Conservation (phyloP, 30 jellyfish, hydroid and myxozoan species). For the Aurelia sp. region DNA sequence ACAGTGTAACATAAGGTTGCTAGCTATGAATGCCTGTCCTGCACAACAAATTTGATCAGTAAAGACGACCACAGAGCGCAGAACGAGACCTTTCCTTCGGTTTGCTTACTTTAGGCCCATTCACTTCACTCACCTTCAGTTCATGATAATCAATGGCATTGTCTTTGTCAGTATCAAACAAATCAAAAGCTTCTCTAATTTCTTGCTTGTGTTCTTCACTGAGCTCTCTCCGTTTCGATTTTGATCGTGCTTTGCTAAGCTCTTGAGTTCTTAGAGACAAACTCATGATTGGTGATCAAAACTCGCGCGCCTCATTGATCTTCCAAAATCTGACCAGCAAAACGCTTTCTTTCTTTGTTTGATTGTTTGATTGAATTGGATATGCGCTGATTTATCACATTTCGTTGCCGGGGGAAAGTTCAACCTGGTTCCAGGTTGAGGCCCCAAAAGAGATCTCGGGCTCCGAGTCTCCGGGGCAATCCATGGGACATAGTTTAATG, state of each 20-base stretch:
- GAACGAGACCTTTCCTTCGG: no score
- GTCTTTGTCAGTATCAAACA: constrained; percentile 97
- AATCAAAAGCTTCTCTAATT: constrained; percentile 94
- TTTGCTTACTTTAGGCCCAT: not conserved
- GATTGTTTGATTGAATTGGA: no score
- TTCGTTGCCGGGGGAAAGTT: no score
- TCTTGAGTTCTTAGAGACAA: constrained; percentile 70
- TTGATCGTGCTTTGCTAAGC: constrained; percentile 74
- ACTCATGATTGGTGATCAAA: constrained; percentile 60
- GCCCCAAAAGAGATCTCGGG: no score
- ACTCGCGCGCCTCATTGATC: constrained; percentile 32
- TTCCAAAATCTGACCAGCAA: not conserved
- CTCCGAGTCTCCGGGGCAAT: no score
- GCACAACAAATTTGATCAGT: no score
- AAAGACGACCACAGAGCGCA: not conserved
- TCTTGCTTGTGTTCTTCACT: constrained; percentile 97
- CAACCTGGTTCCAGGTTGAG: no score
- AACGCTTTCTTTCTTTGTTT: constrained; percentile 38
- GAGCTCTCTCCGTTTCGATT: constrained; percentile 84
- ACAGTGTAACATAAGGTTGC: no score
- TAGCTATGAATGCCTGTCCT: no score
- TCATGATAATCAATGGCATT: constrained; percentile 98
- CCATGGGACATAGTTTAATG: no score
- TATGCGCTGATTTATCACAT: no score
- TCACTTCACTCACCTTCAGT: constrained; percentile 74